Evolutionary conservation across 53 echinoderm and acorn worm genomes (phyloP), one percentile per base, ranked within the genome.

Genomic region (Paelopatides confundens): DNA sequence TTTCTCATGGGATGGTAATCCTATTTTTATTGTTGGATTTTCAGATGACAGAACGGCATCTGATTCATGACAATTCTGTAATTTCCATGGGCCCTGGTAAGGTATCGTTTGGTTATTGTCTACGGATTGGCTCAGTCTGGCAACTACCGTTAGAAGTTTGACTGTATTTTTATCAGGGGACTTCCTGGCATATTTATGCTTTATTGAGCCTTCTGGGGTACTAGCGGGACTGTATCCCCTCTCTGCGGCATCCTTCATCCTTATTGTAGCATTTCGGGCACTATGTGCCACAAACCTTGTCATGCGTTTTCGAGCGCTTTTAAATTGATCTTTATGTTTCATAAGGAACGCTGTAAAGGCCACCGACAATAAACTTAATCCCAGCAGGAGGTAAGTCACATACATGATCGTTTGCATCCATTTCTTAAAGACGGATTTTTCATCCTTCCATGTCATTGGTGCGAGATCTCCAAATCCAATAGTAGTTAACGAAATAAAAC

Each of bases 391-490:
- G 27, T 63, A 87, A 3, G 81, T 71, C 5, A 91, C 91, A 63
- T 76, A 74, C 15, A 76, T 36, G 2, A 85, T 30, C 18, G 84
- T 83, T 35, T 83, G 65, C 31, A 83, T 40, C 84, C 84, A 83
- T 26, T 83, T 35, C 11, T 43, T 38, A 15, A 65, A n/a, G 5
- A 32, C 17, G 23, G 3, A 3, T 33, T 26, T 26, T n/a, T 29
- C 51, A 63, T 83, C 84, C 37, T 33, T 64, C 84, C 84, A 83
- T 35, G 84, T 35, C 24, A 35, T 28, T 24, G 88, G 66, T 43
- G 81, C 35, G 6, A 81, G 18, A 38, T 88, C 88, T 15, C 88
- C 88, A 54, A 88, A 88, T 5, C 88, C 88, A 29, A 88, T 88
- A 2, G 81, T 88, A 4, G 81, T 88, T 46, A 88, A 47, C 1